These are phyloP conservation scores for Tenthredo mesomela DNA, from an alignment of 2,888 invertebrate species.

Conservation along the genomic window DNA sequence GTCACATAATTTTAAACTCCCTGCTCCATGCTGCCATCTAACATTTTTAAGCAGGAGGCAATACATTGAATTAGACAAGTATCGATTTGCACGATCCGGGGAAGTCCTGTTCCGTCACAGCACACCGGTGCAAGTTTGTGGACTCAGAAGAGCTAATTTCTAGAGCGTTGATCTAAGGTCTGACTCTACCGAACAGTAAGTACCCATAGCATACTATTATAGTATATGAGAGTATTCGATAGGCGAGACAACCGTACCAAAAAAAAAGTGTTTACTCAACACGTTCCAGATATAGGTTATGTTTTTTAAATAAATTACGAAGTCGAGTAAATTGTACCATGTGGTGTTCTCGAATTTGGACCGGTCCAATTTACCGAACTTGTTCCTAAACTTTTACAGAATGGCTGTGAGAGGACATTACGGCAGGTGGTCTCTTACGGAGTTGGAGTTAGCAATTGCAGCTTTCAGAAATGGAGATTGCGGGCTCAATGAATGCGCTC, in stretches of 20 bases:
- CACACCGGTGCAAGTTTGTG: not conserved
- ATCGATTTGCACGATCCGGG: not conserved
- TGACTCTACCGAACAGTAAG: constrained; percentile 1
- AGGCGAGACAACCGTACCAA: not conserved
- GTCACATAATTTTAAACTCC: not conserved
- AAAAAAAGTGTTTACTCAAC: constrained; percentile 14
- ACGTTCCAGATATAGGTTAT: not conserved
- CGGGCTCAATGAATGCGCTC: constrained; percentile 33
- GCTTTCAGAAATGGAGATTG: constrained; percentile 55
- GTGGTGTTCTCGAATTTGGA: constrained; percentile 19
- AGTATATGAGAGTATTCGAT: not conserved
- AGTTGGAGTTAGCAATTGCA: constrained; percentile 53
- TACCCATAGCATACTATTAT: not conserved
- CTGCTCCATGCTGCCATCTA: not conserved
- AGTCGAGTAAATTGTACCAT: constrained; percentile 28
- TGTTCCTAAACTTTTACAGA: not conserved
- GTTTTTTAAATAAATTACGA: constrained; percentile 25
- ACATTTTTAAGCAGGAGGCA: not conserved
- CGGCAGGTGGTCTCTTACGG: constrained; percentile 54
- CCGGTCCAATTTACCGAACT: constrained; percentile 21
- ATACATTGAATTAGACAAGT: not conserved
- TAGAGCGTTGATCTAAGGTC: not conserved
- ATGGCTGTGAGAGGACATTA: constrained; percentile 54
- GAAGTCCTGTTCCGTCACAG: not conserved
- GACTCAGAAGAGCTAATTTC: not conserved